Evolutionary conservation across 2,888 invertebrate genomes (phyloP).

Genomic region (Ceriagrion tenellum): DNA sequence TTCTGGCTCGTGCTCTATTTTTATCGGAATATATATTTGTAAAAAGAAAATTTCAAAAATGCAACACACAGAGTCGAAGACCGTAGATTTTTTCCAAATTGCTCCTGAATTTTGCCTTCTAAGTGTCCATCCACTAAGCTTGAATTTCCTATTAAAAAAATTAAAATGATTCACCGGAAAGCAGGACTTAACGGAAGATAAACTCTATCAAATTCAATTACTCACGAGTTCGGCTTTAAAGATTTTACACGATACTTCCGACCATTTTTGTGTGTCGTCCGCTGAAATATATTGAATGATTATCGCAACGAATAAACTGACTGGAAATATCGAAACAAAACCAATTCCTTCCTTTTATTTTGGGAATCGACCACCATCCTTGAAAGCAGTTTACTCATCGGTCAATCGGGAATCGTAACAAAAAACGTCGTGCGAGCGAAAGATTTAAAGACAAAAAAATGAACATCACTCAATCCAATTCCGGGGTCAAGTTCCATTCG

Average conservation of each 20-base stretch:
- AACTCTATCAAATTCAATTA: neutral
- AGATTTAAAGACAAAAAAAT: neutral
- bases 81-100: too few species aligned
- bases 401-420: neutral
- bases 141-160: neutral
- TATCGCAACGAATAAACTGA: neutral
- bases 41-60: too few species aligned
- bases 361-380: neutral
- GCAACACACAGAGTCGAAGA: too few species aligned
- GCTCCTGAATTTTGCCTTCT: too few species aligned
- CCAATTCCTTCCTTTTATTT: neutral
- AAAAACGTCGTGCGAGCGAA: neutral
- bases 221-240: neutral
- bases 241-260: neutral
- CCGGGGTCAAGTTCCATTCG: conserved; percentile 15
- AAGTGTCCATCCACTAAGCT: too few species aligned
- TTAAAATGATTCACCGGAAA: neutral
- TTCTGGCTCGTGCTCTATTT: too few species aligned
- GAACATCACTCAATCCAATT: conserved; percentile 9
- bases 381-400: neutral
- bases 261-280: neutral
- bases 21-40: too few species aligned
- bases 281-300: neutral
- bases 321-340: neutral
- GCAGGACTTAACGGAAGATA: neutral